A percentile compares a stretch with the other conserved stretches of the same genome.
Conservation (phyloP, 2,797 vertebrate species). For the Coracias cyanogaster region DNA sequence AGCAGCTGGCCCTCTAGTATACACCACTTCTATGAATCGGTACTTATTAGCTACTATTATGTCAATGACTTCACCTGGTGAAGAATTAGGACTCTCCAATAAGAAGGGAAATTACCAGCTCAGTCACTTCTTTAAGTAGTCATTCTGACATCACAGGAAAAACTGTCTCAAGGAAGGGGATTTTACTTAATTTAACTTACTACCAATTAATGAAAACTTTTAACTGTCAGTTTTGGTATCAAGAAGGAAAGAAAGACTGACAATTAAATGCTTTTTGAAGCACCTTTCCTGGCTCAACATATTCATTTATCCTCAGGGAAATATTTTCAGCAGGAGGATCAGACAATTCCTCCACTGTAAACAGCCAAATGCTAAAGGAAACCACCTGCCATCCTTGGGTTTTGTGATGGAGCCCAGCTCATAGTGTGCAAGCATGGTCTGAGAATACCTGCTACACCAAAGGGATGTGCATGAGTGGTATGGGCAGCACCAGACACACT, state of each 20-base stretch:
- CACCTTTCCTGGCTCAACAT: not conserved
- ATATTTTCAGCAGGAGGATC: not conserved
- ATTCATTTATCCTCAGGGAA: not conserved
- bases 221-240: not conserved
- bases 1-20: not conserved
- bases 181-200: not conserved
- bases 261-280: not conserved
- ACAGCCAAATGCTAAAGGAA: not conserved
- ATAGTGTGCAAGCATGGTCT: not conserved
- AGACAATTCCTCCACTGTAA: not conserved
- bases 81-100: not conserved
- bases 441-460: not conserved
- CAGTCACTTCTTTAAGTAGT: not conserved
- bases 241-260: not conserved
- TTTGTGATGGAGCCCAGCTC: not conserved
- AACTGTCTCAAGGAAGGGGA: rapidly evolving
- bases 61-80: not conserved
- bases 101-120: not conserved
- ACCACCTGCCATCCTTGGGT: rapidly evolving
- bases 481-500: not conserved
- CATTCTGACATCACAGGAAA: not conserved
- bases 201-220: not conserved
- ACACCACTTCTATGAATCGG: rapidly evolving
- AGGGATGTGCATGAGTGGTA: not conserved
- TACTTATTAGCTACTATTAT: not conserved